phyloP scores from a whole-genome alignment of 2,797 vertebrate genomes.

The Myotis daubentonii region DNA sequence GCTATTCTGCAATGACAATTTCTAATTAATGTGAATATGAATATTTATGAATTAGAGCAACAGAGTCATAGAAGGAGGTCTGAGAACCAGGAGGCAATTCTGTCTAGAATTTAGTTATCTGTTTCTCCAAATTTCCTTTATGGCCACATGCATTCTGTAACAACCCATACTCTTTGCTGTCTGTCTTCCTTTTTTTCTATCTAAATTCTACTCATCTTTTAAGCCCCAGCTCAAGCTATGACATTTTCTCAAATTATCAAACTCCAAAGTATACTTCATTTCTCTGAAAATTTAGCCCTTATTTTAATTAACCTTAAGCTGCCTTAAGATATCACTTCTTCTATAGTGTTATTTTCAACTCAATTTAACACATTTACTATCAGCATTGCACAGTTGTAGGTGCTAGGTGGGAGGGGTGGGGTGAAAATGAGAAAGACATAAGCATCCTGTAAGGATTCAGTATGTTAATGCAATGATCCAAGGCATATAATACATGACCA shows the following conservation, averaged over 20 bases:
- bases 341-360: slow-evolving; percentile 52
- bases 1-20: slow-evolving; percentile 8
- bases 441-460: not conserved
- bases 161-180: not conserved
- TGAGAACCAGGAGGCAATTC: not conserved
- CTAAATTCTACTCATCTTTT: not conserved
- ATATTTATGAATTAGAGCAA: slow-evolving; percentile 58
- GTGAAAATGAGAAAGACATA: slow-evolving; percentile 8
- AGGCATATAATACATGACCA: not conserved
- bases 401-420: not conserved
- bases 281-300: slow-evolving; percentile 45
- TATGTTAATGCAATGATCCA: not conserved
- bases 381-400: not conserved
- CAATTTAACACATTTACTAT: slow-evolving; percentile 46
- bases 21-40: slow-evolving; percentile 56
- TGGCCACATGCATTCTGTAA: not conserved
- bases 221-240: slow-evolving; percentile 4
- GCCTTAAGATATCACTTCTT: slow-evolving; percentile 5
- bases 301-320: slow-evolving; percentile 67
- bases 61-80: not conserved
- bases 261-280: not conserved
- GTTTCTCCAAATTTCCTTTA: not conserved
- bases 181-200: not conserved
- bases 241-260: slow-evolving; percentile 52
- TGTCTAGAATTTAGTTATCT: not conserved